These are phyloP conservation scores for Hypena proboscidalis DNA, from an alignment of 2,888 invertebrate genomes.

Conservation along the genomic window DNA sequence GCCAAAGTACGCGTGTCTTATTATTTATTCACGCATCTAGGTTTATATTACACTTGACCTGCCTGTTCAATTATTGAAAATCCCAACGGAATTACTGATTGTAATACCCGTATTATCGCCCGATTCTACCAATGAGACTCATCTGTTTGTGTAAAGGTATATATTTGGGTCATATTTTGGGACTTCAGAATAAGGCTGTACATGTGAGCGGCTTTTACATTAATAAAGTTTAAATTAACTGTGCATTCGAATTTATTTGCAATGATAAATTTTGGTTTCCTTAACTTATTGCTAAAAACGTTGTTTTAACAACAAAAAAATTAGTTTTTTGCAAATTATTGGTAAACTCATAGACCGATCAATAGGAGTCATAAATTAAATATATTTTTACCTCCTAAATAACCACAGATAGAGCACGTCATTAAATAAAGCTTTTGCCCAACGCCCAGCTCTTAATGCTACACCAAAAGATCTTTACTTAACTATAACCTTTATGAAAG, in stretches of 20 bases:
- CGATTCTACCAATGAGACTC: conserved; percentile 31
- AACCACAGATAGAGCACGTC: too few relatives aligned
- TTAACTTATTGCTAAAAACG: too few relatives aligned
- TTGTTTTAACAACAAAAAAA: too few relatives aligned
- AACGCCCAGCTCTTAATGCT: too few relatives aligned
- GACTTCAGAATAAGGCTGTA: conserved; percentile 16
- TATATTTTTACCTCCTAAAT: too few relatives aligned
- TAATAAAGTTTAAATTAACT: conserved; percentile 17
- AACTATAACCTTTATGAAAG: too few relatives aligned
- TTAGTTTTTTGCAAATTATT: too few relatives aligned
- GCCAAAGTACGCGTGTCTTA: conserved; percentile 2
- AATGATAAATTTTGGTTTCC: neutral
- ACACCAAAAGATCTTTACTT: too few relatives aligned
- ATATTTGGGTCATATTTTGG: conserved; percentile 31
- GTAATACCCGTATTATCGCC: conserved; percentile 30
- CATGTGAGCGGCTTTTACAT: conserved; percentile 25
- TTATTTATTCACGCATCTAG: conserved; percentile 30
- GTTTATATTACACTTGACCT: conserved; percentile 13
- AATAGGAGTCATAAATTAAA: too few relatives aligned
- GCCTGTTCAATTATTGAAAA: conserved; percentile 36
- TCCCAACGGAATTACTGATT: conserved; percentile 25
- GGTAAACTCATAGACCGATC: too few relatives aligned
- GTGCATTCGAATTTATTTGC: neutral
- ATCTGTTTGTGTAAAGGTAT: neutral
- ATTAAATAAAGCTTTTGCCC: too few relatives aligned